Evolutionary conservation across 1,140 invertebrate genomes (phyloP).

Genomic region (Oryzaephilus surinamensis): DNA sequence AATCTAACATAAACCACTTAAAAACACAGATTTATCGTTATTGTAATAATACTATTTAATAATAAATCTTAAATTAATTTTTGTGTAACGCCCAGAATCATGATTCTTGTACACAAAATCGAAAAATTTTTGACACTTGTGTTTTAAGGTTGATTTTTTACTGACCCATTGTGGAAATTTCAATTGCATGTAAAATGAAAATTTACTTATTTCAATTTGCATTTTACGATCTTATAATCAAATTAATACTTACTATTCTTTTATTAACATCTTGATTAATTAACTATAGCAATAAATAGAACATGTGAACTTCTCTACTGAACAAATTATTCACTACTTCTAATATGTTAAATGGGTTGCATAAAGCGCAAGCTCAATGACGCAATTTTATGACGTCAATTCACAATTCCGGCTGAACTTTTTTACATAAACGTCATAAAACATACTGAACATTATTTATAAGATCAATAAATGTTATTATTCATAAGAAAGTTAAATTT

Average conservation of each 20-base stretch:
- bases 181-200: too few species aligned
- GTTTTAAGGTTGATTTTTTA: too few species aligned
- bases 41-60: too few species aligned
- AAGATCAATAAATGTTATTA: too few species aligned
- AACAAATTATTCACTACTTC: conserved; percentile 15
- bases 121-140: conserved; percentile 1
- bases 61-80: conserved; percentile 2
- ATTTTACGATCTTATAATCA: background rate
- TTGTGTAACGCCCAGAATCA: background rate
- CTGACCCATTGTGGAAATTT: too few species aligned
- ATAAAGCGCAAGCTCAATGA: conserved; percentile 31
- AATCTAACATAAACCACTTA: too few species aligned
- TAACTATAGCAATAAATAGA: conserved; percentile 22
- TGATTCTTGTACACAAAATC: conserved; percentile 2
- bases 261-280: conserved; percentile 32
- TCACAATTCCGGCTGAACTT: too few species aligned
- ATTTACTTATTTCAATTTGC: too few species aligned
- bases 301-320: conserved; percentile 25
- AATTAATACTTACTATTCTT: conserved; percentile 34
- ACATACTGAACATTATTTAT: too few species aligned
- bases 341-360: conserved; percentile 15
- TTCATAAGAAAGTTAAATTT: too few species aligned
- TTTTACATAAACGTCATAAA: too few species aligned
- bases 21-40: too few species aligned
- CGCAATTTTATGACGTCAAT: conserved; percentile 29